Percentiles rank a stretch among this genome's conserved stretches.
These are phyloP conservation scores for Mythimna pallens DNA, from an alignment of 2,888 invertebrate species.

Conservation along the genomic window DNA sequence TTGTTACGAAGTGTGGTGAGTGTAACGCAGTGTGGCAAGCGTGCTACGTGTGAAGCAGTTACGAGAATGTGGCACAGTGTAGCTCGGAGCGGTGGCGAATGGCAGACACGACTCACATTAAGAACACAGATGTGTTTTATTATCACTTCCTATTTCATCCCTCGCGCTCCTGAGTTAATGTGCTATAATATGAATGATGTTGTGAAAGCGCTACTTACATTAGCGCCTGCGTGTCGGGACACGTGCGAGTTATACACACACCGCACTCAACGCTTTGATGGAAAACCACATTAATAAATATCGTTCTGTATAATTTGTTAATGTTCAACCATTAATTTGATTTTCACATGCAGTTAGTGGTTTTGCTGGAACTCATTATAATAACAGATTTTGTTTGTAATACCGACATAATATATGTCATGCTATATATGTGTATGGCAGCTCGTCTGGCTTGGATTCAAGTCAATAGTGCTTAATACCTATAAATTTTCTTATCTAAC, in stretches of 20 bases:
- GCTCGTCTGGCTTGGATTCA: constrained; percentile 22
- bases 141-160: constrained; percentile 70
- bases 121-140: constrained; percentile 82
- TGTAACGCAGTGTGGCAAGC: neutral
- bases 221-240: constrained; percentile 55
- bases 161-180: constrained; percentile 65
- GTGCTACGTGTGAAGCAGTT: neutral
- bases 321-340: constrained; percentile 78
- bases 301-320: constrained; percentile 72
- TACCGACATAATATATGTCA: constrained; percentile 20
- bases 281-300: constrained; percentile 75
- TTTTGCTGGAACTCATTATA: constrained; percentile 75
- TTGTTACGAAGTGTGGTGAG: neutral
- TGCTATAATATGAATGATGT: constrained; percentile 67
- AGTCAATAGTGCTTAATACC: constrained; percentile 16
- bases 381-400: constrained; percentile 71
- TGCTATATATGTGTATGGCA: constrained; percentile 23
- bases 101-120: constrained; percentile 63
- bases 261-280: constrained; percentile 70
- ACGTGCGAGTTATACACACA: constrained; percentile 61
- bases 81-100: constrained; percentile 48
- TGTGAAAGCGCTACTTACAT: constrained; percentile 63
- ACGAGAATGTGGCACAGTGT: neutral
- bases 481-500: constrained; percentile 11
- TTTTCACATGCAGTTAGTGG: constrained; percentile 78